A percentile compares a stretch with the other conserved stretches of the same genome.
Conservation (phyloP, 2,888 invertebrate species). For the Antitype chi region DNA sequence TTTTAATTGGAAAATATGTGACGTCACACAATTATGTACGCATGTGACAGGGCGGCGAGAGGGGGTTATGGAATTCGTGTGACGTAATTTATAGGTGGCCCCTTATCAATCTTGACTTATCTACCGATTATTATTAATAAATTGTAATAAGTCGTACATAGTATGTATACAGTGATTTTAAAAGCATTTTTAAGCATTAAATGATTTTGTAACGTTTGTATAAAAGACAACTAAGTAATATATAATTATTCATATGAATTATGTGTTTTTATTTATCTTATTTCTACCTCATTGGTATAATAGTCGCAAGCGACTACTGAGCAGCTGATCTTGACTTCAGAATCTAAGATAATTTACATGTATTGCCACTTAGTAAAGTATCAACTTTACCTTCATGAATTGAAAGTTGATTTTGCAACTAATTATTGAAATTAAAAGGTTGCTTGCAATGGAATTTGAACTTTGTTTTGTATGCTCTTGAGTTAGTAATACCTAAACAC, state of each 20-base stretch:
- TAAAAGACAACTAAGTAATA: constrained; percentile 69
- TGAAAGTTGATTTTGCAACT: no score
- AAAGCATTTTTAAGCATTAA: constrained; percentile 65
- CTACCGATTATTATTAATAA: neutral
- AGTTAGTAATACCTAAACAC: neutral
- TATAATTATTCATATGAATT: constrained; percentile 66
- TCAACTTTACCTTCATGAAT: no score
- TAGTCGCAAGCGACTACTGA: neutral
- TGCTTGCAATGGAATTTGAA: neutral
- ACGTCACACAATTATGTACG: no score
- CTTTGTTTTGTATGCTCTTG: neutral
- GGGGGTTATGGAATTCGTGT: no score
- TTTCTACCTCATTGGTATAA: neutral
- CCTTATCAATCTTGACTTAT: neutral
- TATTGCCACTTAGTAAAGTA: no score
- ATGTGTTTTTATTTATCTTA: neutral
- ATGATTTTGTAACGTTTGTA: constrained; percentile 64
- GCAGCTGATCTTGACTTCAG: no score
- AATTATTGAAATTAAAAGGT: neutral
- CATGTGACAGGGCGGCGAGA: no score
- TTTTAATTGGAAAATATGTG: no score
- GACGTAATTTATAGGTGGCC: no score
- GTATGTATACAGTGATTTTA: constrained; percentile 50
- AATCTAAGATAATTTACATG: no score
- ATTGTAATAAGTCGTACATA: neutral